These are phyloP conservation scores for Pogoniulus pusillus DNA, from an alignment of 2,797 vertebrate genomes.

Conservation along the genomic window DNA sequence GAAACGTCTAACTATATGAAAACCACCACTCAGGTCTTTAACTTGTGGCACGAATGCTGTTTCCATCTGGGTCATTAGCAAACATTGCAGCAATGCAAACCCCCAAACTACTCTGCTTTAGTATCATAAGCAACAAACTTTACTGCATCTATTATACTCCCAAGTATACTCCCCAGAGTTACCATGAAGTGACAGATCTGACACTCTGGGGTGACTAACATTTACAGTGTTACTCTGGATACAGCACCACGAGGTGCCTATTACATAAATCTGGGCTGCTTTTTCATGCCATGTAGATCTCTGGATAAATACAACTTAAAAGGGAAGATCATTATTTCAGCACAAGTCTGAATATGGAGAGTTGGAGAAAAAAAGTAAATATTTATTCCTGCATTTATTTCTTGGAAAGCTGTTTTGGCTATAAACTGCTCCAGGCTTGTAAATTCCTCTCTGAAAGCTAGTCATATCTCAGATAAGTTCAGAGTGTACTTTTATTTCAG, in stretches of 20 bases:
- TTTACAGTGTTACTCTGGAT: background rate
- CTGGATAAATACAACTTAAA: slow-evolving; percentile 42
- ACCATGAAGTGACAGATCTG: background rate
- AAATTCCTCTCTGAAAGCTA: slow-evolving; percentile 22
- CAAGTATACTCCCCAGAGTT: background rate
- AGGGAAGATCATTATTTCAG: slow-evolving; percentile 33
- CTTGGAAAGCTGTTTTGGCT: slow-evolving; percentile 20
- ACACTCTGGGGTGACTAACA: background rate
- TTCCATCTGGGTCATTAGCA: slow-evolving; percentile 35
- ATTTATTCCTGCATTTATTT: slow-evolving; percentile 43
- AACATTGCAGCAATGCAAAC: slow-evolving; percentile 11
- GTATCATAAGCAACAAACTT: background rate
- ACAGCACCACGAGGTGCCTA: background rate
- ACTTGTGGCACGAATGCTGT: slow-evolving; percentile 14
- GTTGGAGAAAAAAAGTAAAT: slow-evolving; percentile 24
- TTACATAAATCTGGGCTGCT: background rate
- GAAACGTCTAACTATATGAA: background rate
- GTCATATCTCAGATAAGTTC: slow-evolving; percentile 11
- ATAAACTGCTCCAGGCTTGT: slow-evolving; percentile 22
- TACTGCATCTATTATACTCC: background rate
- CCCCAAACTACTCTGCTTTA: background rate
- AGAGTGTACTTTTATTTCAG: background rate
- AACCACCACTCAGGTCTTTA: background rate
- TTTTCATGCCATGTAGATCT: background rate
- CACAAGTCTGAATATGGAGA: background rate